phyloP scores from a whole-genome alignment of 2,797 vertebrate genomes.

The Bovichtus diacanthus region DNA sequence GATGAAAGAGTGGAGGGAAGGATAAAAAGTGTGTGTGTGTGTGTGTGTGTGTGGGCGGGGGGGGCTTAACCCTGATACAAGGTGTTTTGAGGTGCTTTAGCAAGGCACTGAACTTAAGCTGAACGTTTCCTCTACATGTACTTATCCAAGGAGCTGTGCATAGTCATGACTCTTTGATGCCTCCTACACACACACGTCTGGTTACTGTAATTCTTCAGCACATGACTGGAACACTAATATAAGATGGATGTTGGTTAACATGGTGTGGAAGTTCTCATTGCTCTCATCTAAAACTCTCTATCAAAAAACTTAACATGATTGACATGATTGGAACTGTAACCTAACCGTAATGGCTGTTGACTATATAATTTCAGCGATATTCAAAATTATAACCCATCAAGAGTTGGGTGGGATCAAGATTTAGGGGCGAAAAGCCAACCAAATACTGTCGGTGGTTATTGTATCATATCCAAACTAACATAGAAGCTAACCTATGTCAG shows the following conservation, averaged over 20 bases:
- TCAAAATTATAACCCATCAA: too few relatives aligned
- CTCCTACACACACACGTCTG: background rate
- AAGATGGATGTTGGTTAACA: background rate
- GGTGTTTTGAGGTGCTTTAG: background rate
- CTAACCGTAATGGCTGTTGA: background rate
- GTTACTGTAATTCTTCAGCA: background rate
- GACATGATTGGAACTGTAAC: background rate
- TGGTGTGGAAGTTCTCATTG: background rate
- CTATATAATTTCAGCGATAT: too few relatives aligned
- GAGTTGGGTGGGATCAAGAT: too few relatives aligned
- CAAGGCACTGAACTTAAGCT: background rate
- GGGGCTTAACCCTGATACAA: background rate
- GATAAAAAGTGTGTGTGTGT: too few relatives aligned
- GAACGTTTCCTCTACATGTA: background rate
- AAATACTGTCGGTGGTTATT: too few relatives aligned
- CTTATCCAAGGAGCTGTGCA: background rate
- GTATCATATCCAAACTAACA: background rate
- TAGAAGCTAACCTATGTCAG: background rate
- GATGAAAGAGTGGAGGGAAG: constrained; percentile 34
- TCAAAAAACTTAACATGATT: too few relatives aligned
- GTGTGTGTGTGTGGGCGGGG: too few relatives aligned
- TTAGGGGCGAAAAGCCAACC: too few relatives aligned
- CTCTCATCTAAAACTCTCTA: too few relatives aligned
- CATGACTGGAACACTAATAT: background rate
- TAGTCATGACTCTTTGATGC: background rate